Base-by-base conservation (phyloP, 2,113 vertebrate genomes). In the Psammodynastes pulverulentus region DNA sequence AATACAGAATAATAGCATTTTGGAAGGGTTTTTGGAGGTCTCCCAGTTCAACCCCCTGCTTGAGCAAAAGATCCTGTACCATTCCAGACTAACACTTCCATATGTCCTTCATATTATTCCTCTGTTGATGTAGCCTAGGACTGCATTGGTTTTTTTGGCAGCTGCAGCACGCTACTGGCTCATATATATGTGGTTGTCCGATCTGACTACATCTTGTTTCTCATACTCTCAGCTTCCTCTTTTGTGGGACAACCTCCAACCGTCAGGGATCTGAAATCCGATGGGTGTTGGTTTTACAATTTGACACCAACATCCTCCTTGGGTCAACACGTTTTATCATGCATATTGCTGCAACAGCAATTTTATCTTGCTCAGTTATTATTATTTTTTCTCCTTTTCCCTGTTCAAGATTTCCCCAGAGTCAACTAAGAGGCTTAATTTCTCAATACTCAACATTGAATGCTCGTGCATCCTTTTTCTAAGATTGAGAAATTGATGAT, bases 401-500 rank as follows among this genome's bases (percentile, higher is more conserved):
- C 15, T 92, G 2, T n/a, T 4, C 52, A 2, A 1, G 10, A 9
- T 0, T 92, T 89, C 67, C 62, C 8, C 39, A 0, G 0, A 3
- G 26, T 48, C 17, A 0, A 19, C 15, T 19, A 39, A 86, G 23
- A 45, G 9, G 19, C 48, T 53, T 90, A 21, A 88, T 93, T 93
- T 53, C 43, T 87, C 49, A 54, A 56, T 39, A 3, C 21, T 79
- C 49, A 54, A 43, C 39, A 4, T 54, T 21, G 6, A 88, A 48
- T 94, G 95, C 58, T 23, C 29, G 91, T 92, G 90, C 46, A 87
- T 53, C 90, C 7, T 90, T 49, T 46, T 89, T 8, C 45, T 84
- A 58, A 0, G 0, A 94, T 88, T 48, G 53, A 46, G 90, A 95
- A 91, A 79, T 87, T 87, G 12, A 4, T 4, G 54, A 26, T 10